Evolutionary conservation across 2,888 invertebrate genomes (phyloP).

Genomic region (Hyles lineata): DNA sequence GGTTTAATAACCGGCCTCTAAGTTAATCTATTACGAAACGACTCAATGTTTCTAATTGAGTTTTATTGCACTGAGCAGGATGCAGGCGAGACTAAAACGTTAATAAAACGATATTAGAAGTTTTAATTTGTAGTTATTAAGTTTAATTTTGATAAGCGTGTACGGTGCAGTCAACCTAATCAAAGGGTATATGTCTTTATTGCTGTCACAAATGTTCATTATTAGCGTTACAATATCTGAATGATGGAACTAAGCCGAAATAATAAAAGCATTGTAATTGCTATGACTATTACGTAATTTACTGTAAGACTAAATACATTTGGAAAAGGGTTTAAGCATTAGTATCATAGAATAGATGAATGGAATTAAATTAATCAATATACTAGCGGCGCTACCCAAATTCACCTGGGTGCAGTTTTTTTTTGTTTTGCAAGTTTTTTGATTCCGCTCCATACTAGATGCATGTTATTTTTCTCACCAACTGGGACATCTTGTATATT

Average conservation of each 20-base stretch:
- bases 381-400: not conserved
- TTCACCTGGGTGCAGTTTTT: too few species aligned
- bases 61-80: conserved; percentile 51
- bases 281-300: too few species aligned
- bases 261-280: too few species aligned
- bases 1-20: conserved; percentile 28
- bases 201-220: not conserved
- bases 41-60: conserved; percentile 43
- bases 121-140: conserved; percentile 34
- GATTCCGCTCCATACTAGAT: too few species aligned
- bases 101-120: conserved; percentile 52
- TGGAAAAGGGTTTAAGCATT: too few species aligned
- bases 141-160: not conserved
- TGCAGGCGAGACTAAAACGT: conserved; percentile 66
- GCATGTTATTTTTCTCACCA: too few species aligned
- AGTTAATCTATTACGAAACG: conserved; percentile 35
- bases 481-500: too few species aligned
- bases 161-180: not conserved
- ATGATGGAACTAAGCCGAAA: too few species aligned
- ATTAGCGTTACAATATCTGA: not conserved
- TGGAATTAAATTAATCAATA: not conserved
- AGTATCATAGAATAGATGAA: not conserved
- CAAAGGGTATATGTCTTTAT: not conserved
- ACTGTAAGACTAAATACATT: too few species aligned
- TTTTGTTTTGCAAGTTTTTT: too few species aligned